Percentiles rank a stretch among this genome's conserved stretches.
phyloP scores from a whole-genome alignment of 2,797 vertebrate species.

The Triplophysa bombifrons region DNA sequence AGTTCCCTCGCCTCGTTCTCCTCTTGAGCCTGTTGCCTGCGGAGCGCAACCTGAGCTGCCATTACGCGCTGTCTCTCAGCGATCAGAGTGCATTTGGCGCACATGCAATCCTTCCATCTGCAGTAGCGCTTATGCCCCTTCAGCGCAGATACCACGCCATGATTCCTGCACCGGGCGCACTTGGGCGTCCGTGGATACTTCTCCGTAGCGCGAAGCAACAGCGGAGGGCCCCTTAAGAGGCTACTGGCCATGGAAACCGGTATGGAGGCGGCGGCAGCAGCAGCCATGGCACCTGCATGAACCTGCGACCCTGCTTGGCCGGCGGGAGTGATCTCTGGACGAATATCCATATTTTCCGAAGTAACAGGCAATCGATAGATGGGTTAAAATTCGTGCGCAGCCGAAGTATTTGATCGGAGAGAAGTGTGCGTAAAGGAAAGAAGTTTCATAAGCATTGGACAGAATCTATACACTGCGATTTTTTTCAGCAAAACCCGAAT shows the following conservation, averaged over 20 bases:
- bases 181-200: constrained; percentile 98
- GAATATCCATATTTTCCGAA: constrained; percentile 84
- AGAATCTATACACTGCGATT: constrained; percentile 27
- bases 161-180: constrained; percentile 95
- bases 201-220: constrained; percentile 89
- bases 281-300: constrained; percentile 64
- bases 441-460: constrained; percentile 36
- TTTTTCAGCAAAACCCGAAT: constrained; percentile 15
- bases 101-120: constrained; percentile 98
- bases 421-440: not conserved
- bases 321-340: constrained; percentile 80
- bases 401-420: constrained; percentile 31
- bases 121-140: constrained; percentile 99
- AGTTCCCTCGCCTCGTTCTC: constrained; percentile 96
- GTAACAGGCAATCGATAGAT: constrained; percentile 27
- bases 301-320: constrained; percentile 81
- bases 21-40: constrained; percentile 95
- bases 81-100: constrained; percentile 96
- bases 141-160: constrained; percentile 94
- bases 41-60: constrained; percentile 95
- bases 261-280: constrained; percentile 74
- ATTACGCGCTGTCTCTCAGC: constrained; percentile 97
- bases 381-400: constrained; percentile 18
- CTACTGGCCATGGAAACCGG: constrained; percentile 90
- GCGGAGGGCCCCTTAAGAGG: constrained; percentile 86